Conservation (phyloP, 1,140 invertebrate genomes). For the Drosophila dunni region DNA sequence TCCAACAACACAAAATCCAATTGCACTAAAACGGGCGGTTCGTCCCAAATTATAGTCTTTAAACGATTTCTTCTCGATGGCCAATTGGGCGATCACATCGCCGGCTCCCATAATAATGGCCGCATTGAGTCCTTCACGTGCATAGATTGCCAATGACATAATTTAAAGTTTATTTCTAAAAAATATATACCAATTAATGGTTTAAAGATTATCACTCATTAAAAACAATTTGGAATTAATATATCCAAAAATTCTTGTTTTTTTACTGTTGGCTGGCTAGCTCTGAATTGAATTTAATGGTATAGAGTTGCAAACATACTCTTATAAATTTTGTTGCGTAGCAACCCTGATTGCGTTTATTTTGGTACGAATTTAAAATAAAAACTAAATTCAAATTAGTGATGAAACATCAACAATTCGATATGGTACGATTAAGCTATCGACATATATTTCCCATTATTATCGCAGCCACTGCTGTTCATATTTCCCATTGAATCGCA, state of each 20-base stretch:
- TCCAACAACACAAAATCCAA: slow-evolving; percentile 85
- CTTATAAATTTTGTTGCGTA: too few species aligned
- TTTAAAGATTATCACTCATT: neutral
- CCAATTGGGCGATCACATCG: slow-evolving; percentile 84
- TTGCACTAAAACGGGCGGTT: slow-evolving; percentile 76
- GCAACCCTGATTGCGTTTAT: too few species aligned
- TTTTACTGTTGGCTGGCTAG: too few species aligned
- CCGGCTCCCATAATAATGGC: slow-evolving; percentile 84
- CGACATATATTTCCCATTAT: neutral
- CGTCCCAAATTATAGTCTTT: slow-evolving; percentile 67
- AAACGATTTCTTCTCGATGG: slow-evolving; percentile 75
- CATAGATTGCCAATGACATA: slow-evolving; percentile 19
- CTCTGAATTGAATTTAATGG: too few species aligned
- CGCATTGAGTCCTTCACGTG: slow-evolving; percentile 75
- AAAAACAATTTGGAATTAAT: neutral
- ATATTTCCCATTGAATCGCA: neutral
- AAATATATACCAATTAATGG: neutral
- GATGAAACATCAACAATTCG: too few species aligned
- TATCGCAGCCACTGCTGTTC: neutral
- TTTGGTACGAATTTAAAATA: too few species aligned
- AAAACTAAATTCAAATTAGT: too few species aligned
- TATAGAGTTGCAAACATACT: too few species aligned
- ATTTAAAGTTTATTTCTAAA: neutral
- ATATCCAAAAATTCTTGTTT: too few species aligned
- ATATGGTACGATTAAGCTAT: neutral